phyloP scores from a whole-genome alignment of 2,113 vertebrate genomes.

The Bubo bubo region DNA sequence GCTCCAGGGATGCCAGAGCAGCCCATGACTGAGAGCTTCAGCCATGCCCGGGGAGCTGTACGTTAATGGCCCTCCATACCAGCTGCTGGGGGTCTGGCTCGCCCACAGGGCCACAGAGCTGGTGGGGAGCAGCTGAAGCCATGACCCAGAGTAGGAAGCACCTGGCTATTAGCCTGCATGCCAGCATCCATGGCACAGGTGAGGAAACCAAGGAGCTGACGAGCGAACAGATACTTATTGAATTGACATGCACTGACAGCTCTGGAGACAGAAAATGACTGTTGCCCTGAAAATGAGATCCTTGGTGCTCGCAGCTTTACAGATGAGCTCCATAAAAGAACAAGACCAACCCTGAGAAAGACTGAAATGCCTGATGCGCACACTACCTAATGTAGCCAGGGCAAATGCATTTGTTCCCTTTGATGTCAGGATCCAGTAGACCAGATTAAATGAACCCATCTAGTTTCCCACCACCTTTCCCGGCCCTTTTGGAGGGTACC shows the following conservation, averaged over 20 bases:
- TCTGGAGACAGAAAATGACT: background rate
- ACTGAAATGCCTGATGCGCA: background rate
- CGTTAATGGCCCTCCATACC: fast-evolving
- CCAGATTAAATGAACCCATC: background rate
- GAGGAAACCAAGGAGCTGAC: background rate
- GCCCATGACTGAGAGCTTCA: fast-evolving
- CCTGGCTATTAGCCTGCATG: fast-evolving
- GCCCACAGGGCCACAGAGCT: fast-evolving
- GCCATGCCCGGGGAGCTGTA: fast-evolving
- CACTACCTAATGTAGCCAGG: background rate
- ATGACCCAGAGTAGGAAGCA: background rate
- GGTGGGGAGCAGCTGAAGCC: background rate
- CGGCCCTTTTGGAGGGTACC: background rate
- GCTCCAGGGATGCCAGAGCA: background rate
- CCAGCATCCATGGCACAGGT: fast-evolving
- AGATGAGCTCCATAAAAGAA: background rate
- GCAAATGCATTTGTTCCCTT: background rate
- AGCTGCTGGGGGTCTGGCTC: background rate
- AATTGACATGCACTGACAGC: background rate
- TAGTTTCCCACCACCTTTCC: background rate
- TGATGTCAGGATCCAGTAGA: background rate
- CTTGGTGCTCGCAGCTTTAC: background rate
- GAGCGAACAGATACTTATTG: background rate
- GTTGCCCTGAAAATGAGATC: background rate
- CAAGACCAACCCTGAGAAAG: background rate